phyloP scores from a whole-genome alignment of 1,140 invertebrate genomes.

The Cepaea nemoralis region DNA sequence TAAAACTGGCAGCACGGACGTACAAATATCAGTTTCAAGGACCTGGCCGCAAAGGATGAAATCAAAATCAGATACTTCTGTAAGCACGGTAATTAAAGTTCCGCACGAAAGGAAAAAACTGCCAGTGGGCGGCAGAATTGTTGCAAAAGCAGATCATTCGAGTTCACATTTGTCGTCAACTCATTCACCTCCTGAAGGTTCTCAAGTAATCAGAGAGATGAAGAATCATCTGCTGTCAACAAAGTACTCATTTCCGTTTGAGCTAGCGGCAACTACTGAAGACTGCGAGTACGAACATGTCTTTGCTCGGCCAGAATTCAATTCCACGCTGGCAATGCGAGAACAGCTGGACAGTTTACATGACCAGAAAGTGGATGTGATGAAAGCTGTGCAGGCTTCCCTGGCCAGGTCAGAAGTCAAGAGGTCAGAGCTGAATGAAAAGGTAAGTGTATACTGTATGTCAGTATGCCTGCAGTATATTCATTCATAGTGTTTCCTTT shows the following conservation, averaged over 20 bases:
- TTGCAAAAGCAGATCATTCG: background rate
- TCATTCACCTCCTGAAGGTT: conserved; percentile 46
- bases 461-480: too few species aligned
- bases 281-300: conserved; percentile 56
- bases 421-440: conserved; percentile 62
- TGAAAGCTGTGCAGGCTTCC: conserved; percentile 52
- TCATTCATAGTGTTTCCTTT: too few species aligned
- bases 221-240: conserved; percentile 44
- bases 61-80: background rate
- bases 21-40: too few species aligned
- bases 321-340: conserved; percentile 60
- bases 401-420: conserved; percentile 55
- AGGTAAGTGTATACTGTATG: too few species aligned
- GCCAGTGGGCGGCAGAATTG: background rate
- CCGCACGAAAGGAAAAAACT: background rate
- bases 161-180: background rate
- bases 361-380: conserved; percentile 50
- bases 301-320: conserved; percentile 64
- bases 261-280: conserved; percentile 29
- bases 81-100: background rate
- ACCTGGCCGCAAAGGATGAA: background rate
- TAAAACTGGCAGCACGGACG: background rate
- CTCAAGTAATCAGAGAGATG: conserved; percentile 55
- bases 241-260: conserved; percentile 63
- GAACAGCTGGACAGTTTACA: conserved; percentile 56